Percentiles rank a stretch among this genome's conserved stretches.
These are phyloP conservation scores for Leguminivora glycinivorella DNA, from an alignment of 1,140 invertebrate genomes.

Conservation along the genomic window DNA sequence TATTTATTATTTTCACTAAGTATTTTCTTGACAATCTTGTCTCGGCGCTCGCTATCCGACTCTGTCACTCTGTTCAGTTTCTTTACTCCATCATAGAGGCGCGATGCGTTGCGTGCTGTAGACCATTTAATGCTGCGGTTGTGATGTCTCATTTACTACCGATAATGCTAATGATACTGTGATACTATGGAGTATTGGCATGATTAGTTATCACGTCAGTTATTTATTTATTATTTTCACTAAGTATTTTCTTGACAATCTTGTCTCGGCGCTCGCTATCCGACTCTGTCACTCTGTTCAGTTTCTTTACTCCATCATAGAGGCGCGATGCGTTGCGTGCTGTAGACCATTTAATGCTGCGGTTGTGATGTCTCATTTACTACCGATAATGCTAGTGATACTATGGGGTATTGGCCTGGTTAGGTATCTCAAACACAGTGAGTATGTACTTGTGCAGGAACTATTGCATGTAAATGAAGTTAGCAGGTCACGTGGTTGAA, in stretches of 20 bases:
- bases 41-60: not conserved
- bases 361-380: slow-evolving; percentile 7
- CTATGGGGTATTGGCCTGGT: not conserved
- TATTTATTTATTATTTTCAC: too few species aligned
- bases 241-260: too few species aligned
- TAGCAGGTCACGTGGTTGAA: not conserved
- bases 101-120: not conserved
- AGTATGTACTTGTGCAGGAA: too few species aligned
- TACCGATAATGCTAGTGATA: slow-evolving; percentile 12
- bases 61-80: not conserved
- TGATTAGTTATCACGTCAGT: too few species aligned
- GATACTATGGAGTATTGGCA: not conserved
- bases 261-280: not conserved
- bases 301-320: not conserved
- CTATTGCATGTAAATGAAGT: not conserved
- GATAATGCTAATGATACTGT: not conserved
- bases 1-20: too few species aligned
- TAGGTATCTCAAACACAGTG: not conserved
- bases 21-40: too few species aligned
- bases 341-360: slow-evolving; percentile 4
- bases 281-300: not conserved
- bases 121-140: not conserved
- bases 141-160: not conserved
- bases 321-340: not conserved
- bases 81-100: not conserved